Percentiles rank a stretch among this genome's conserved stretches.
Conservation (phyloP, 2,113 vertebrate species). For the Megalops atlanticus region DNA sequence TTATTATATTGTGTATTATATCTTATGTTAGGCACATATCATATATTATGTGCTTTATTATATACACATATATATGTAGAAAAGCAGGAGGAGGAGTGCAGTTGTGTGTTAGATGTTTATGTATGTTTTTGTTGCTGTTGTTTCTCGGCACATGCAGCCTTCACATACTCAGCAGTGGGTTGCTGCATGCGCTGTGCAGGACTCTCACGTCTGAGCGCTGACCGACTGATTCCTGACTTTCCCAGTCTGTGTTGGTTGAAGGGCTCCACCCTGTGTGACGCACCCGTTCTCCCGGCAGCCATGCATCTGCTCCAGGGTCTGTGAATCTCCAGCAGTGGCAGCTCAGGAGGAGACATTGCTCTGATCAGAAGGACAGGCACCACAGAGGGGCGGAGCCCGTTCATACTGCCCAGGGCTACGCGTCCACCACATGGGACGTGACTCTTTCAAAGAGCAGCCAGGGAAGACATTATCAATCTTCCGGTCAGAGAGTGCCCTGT, state of each 20-base stretch:
- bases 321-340: not conserved
- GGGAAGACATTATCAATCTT: not conserved
- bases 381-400: not conserved
- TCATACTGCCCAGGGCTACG: not conserved
- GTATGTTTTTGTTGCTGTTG: no score
- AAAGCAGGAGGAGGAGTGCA: no score
- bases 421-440: not conserved
- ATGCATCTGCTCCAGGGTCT: not conserved
- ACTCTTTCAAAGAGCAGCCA: not conserved
- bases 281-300: not conserved
- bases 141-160: no score
- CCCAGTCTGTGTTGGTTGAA: not conserved
- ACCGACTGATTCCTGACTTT: not conserved
- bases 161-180: not conserved
- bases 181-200: not conserved
- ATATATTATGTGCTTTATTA: no score
- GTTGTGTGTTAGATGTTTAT: no score
- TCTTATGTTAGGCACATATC: no score
- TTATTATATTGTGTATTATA: no score
- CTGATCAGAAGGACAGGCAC: not conserved
- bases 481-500: slow-evolving; percentile 14
- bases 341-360: not conserved
- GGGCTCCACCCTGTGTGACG: no score
- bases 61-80: no score
- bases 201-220: not conserved